Evolutionary conservation across 2,113 vertebrate genomes (phyloP), one percentile per base, ranked within the genome.

Genomic region (Xiphophorus couchianus): DNA sequence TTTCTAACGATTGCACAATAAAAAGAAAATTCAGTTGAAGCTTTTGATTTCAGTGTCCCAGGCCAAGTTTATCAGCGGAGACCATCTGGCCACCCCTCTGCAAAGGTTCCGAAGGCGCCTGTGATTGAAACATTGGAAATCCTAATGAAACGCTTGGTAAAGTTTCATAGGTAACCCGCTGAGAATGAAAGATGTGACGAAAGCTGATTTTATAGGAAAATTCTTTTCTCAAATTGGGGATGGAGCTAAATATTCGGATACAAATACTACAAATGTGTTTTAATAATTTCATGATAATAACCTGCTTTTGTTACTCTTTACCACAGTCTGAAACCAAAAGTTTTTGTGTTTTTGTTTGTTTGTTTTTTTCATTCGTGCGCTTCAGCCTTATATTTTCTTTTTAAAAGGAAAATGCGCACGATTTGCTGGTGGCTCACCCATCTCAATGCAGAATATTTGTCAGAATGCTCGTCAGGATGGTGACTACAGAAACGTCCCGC

Each of bases 401-500:
- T 27, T 27, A 69, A 31, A 15, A 33, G 17, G 29, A 81, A 72
- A 72, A 66, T 66, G 33, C 60, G 66, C 66, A 29, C 48, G 42
- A 25, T 15, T 22, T 31, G 51, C 42, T 35, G 12, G 28, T 27
- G 31, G 65, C 71, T 78, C 30, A 71, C 31, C 0, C 31, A 33
- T 48, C 62, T 72, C 31, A 31, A 71, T 25, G 33, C 61, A 48
- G 3, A 19, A 48, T 48, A 17, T 19, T 37, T 37, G 35, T 37
- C 35, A 10, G 10, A 37, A 37, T 37, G 35, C 44, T 19, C 5
- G 44, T 48, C 44, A 19, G 15, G 4, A 74, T 66, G 63, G 29
- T 81, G 62, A 44, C 60, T 72, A 68, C 71, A 63, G 74, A 51
- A 70, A 27, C 70, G 58, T 84, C 83, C 76, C 30, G 39, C 39